Conservation (phyloP, 1,140 invertebrate genomes). For the Cydia splendana region DNA sequence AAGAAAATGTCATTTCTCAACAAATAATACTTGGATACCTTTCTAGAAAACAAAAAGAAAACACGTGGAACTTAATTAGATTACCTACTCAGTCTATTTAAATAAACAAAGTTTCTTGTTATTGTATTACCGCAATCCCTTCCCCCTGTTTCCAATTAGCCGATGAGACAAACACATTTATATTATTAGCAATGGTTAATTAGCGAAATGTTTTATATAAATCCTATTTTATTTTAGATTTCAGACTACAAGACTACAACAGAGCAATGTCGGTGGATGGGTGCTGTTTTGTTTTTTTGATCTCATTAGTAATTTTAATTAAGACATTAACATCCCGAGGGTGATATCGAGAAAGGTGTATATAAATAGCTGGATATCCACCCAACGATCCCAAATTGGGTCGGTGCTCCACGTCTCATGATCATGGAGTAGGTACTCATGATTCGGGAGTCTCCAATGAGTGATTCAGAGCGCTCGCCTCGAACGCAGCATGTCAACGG, state of each 20-base stretch:
- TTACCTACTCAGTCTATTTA: neutral
- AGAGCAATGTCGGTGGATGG: constrained; percentile 50
- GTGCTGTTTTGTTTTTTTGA: constrained; percentile 56
- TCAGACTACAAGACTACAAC: constrained; percentile 76
- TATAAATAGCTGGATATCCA: neutral
- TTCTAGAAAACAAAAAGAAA: neutral
- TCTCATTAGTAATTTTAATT: constrained; percentile 55
- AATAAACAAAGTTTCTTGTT: neutral
- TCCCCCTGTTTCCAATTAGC: neutral
- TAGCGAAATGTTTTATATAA: constrained; percentile 52
- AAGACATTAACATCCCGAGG: constrained; percentile 43
- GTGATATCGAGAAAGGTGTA: constrained; percentile 36
- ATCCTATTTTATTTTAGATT: constrained; percentile 58
- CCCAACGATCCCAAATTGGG: no score
- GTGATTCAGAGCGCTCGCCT: no score
- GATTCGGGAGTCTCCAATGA: no score
- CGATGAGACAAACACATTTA: constrained; percentile 6
- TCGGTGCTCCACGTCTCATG: no score
- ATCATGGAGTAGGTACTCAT: no score
- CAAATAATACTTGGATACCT: neutral
- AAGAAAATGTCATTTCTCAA: neutral
- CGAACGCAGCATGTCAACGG: no score
- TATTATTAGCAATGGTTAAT: constrained; percentile 45
- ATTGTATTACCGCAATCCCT: neutral
- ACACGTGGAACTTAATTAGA: neutral